Percentiles rank a stretch among this genome's conserved stretches.
Evolutionary conservation across 1,140 invertebrate genomes (phyloP).

Genomic region (Stenopsyche tienmushanensis): DNA sequence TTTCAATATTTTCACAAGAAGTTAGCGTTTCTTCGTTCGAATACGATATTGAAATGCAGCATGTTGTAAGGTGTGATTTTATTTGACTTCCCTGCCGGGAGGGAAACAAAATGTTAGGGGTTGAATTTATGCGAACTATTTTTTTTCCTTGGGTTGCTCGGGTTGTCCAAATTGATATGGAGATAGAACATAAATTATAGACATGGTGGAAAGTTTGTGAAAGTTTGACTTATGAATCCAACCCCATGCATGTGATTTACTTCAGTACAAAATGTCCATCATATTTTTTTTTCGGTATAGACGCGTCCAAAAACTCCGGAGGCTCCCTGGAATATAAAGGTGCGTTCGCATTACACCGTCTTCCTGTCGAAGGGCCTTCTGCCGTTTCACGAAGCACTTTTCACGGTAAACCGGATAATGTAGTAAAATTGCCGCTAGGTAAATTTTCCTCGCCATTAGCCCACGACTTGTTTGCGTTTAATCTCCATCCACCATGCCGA

Average conservation of each 20-base stretch:
- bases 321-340: neutral
- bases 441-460: constrained; percentile 36
- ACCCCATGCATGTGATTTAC: no score
- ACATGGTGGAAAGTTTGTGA: no score
- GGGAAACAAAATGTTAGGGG: neutral
- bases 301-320: no score
- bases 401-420: neutral
- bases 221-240: no score
- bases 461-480: constrained; percentile 32
- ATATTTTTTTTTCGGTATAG: no score
- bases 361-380: no score
- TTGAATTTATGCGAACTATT: no score
- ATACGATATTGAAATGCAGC: constrained; percentile 36
- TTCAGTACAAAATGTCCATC: no score
- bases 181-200: no score
- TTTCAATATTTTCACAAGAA: constrained; percentile 12
- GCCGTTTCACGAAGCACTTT: neutral
- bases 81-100: constrained; percentile 13
- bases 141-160: no score
- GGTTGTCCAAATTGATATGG: no score
- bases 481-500: constrained; percentile 20
- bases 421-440: constrained; percentile 24
- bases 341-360: neutral
- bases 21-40: constrained; percentile 31
- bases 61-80: constrained; percentile 31